Evolutionary conservation across 2,797 vertebrate genomes (phyloP).

Genomic region (Pterois miles): DNA sequence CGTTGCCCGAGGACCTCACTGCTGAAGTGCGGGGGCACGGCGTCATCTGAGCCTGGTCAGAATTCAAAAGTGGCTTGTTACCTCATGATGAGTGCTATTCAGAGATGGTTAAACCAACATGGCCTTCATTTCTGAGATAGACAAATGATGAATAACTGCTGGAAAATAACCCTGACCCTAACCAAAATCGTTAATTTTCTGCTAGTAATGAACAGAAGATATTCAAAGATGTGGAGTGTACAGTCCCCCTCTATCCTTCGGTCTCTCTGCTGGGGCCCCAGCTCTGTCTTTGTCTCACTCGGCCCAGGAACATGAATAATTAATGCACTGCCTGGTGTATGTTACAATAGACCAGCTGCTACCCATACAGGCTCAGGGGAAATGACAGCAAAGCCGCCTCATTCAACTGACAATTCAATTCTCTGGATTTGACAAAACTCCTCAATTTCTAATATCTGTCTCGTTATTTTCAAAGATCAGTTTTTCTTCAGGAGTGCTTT

Average conservation of each 20-base stretch:
- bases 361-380: conserved; percentile 7
- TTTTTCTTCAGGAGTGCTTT: neutral
- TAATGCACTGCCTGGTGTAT: conserved; percentile 42
- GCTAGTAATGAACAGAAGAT: conserved; percentile 6
- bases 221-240: neutral
- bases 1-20: conserved; percentile 65
- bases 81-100: neutral
- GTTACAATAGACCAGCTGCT: conserved; percentile 77
- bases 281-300: conserved; percentile 63
- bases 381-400: conserved; percentile 12
- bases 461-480: neutral
- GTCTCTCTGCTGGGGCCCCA: conserved; percentile 22
- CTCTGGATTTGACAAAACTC: neutral
- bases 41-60: conserved; percentile 83
- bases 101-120: neutral
- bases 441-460: neutral
- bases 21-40: conserved; percentile 79
- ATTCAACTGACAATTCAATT: neutral
- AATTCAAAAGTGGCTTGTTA: neutral
- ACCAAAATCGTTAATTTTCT: neutral
- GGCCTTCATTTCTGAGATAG: neutral
- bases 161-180: too few relatives aligned
- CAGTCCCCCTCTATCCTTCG: neutral
- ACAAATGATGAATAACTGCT: neutral
- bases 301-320: conserved; percentile 77